Conservation (phyloP, 2,113 vertebrate genomes). For the Junco hyemalis region DNA sequence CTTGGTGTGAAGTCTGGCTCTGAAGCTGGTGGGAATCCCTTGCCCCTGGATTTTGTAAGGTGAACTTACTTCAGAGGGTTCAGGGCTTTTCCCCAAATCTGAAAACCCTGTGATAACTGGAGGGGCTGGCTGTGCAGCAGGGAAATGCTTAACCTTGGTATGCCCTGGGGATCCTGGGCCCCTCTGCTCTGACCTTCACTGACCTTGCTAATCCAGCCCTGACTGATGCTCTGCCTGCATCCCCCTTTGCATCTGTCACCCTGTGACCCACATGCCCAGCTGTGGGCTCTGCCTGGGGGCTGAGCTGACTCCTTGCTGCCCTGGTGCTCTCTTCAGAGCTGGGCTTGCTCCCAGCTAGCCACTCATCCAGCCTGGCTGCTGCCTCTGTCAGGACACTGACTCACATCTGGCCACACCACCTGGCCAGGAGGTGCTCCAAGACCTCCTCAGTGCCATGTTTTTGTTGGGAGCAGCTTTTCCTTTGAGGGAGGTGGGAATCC, state of each 20-base stretch:
- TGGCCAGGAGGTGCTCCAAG: background rate
- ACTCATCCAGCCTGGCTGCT: background rate
- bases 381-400: background rate
- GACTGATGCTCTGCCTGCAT: background rate
- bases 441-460: accelerated
- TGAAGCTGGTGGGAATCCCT: background rate
- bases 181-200: background rate
- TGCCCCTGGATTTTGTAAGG: background rate
- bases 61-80: background rate
- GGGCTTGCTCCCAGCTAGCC: background rate
- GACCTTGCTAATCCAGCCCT: background rate
- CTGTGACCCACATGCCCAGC: background rate
- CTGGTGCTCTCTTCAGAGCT: background rate
- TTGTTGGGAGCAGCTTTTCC: background rate
- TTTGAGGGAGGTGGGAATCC: background rate
- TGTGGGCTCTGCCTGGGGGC: background rate
- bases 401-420: background rate
- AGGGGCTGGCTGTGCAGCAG: background rate
- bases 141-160: background rate
- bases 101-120: background rate
- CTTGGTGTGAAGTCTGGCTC: background rate
- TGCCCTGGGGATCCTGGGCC: background rate
- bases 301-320: background rate
- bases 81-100: background rate
- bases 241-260: background rate